Conservation (phyloP, 2,888 invertebrate genomes). For the Imbricaverruca yamaguchii region DNA sequence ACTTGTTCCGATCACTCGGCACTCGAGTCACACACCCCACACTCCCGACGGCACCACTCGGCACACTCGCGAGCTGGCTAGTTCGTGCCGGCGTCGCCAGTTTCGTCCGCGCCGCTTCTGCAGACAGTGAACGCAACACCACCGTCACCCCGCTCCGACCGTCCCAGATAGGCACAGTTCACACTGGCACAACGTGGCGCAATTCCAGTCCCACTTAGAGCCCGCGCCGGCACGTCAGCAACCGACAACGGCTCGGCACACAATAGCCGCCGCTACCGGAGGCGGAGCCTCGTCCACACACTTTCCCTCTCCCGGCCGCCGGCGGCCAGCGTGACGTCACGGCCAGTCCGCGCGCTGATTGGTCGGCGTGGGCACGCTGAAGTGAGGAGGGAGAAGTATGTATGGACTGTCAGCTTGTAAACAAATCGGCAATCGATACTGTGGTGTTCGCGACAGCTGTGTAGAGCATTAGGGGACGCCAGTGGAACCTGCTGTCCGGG, state of each 20-base stretch:
- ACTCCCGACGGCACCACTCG: background rate
- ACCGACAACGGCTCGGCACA: background rate
- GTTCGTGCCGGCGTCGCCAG: background rate
- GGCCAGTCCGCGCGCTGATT: background rate
- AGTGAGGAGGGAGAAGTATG: no score
- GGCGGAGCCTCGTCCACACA: background rate
- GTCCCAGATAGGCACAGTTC: no score
- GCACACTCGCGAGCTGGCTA: background rate
- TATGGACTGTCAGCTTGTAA: no score
- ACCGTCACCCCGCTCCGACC: background rate
- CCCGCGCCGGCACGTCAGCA: background rate
- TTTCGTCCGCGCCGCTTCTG: background rate
- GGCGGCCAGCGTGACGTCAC: background rate
- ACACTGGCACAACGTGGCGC: background rate
- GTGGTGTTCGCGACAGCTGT: no score
- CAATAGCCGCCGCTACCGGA: background rate
- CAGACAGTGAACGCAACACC: background rate
- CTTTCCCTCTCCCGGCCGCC: background rate
- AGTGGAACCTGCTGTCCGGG: no score
- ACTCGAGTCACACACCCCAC: background rate
- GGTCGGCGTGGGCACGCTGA: background rate
- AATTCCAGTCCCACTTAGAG: background rate
- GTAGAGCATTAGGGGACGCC: no score
- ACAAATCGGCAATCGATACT: no score
- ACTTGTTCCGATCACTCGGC: no score